A percentile compares a stretch with the other conserved stretches of the same genome.
Evolutionary conservation across 2,888 invertebrate species (phyloP).

Genomic region (Eupithecia exiguata): DNA sequence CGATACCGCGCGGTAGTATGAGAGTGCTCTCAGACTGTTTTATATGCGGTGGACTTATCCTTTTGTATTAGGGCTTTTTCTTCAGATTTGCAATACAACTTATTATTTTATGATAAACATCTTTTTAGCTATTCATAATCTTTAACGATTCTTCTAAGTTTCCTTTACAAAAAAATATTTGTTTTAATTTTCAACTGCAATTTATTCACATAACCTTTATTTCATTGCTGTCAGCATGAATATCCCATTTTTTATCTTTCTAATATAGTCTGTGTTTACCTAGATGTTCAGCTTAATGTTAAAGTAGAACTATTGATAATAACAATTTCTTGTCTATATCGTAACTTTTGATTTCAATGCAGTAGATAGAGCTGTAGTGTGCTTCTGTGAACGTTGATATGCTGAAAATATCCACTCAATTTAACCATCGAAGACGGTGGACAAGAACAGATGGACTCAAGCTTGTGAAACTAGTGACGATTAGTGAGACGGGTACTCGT

Average conservation of each 20-base stretch:
- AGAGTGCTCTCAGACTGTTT: background rate
- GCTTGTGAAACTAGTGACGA: constrained; percentile 60
- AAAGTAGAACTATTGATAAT: background rate
- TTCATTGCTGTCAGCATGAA: background rate
- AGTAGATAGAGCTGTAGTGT: constrained; percentile 22
- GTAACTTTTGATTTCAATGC: constrained; percentile 28
- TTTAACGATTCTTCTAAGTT: background rate
- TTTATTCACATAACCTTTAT: background rate
- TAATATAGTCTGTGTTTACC: constrained; percentile 1
- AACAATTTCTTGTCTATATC: background rate
- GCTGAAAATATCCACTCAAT: constrained; percentile 15
- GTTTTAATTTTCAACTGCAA: background rate
- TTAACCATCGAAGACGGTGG: constrained; percentile 42
- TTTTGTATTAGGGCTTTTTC: background rate
- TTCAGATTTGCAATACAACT: background rate
- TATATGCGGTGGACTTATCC: constrained; percentile 9
- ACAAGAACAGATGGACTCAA: constrained; percentile 41
- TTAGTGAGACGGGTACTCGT: constrained; percentile 76
- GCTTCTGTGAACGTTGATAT: constrained; percentile 21
- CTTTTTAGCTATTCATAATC: background rate
- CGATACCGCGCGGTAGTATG: too few relatives aligned
- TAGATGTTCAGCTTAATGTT: constrained; percentile 6
- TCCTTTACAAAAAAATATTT: background rate
- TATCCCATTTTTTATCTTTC: background rate
- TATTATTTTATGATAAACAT: background rate